Conservation (phyloP, 2,888 invertebrate species). For the Abscondita cerata region DNA sequence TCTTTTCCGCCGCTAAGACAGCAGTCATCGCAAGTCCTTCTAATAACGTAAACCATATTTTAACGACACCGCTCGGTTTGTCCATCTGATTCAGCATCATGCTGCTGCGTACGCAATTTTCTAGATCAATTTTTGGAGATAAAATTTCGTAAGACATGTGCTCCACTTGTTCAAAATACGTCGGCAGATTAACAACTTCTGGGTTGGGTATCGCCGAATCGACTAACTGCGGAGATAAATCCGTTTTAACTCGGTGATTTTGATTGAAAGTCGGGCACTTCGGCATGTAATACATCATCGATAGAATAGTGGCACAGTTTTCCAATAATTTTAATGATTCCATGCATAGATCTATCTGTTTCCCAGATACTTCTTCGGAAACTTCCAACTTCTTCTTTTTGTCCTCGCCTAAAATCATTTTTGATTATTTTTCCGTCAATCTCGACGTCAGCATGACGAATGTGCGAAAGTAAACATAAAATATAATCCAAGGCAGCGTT, state of each 20-base stretch:
- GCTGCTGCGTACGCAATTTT: conserved; percentile 59
- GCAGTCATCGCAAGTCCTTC: conserved; percentile 85
- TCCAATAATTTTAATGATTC: conserved; percentile 86
- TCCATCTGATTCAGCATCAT: conserved; percentile 72
- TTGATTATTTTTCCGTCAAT: conserved; percentile 34
- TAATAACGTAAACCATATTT: conserved; percentile 88
- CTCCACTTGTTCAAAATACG: conserved; percentile 64
- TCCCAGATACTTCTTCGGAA: conserved; percentile 42
- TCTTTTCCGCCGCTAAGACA: conserved; percentile 77
- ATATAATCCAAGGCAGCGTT: conserved; percentile 95
- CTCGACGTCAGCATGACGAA: conserved; percentile 71
- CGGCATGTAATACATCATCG: conserved; percentile 94
- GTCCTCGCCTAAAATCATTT: conserved; percentile 20
- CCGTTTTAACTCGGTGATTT: conserved; percentile 82
- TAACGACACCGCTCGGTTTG: conserved; percentile 81
- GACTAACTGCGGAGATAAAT: conserved; percentile 79
- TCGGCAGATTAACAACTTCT: conserved; percentile 63
- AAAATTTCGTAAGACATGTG: conserved; percentile 71
- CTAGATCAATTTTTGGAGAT: conserved; percentile 60
- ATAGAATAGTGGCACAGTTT: conserved; percentile 85
- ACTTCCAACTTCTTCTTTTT: conserved; percentile 45
- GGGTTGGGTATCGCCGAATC: conserved; percentile 83
- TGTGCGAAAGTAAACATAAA: conserved; percentile 81
- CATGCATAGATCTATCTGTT: conserved; percentile 68
- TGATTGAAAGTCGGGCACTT: conserved; percentile 93